Evolutionary conservation across 1,140 invertebrate genomes (phyloP).

Genomic region (Zaprionus capensis): DNA sequence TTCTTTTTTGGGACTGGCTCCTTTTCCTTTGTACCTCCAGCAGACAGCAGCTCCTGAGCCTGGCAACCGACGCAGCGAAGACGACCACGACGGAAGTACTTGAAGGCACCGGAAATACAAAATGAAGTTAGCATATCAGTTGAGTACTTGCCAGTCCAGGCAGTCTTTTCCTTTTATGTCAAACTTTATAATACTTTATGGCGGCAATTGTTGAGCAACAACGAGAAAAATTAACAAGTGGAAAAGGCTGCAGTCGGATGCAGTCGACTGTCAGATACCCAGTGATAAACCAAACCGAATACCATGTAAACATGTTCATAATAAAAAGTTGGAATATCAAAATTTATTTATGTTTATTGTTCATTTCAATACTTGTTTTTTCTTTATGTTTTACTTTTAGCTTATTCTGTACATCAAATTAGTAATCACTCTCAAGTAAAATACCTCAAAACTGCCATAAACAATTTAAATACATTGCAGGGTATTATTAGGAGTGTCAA

Average conservation of each 20-base stretch:
- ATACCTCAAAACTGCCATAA: too few relatives aligned
- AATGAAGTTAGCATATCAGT: slow-evolving; percentile 58
- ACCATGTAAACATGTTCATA: too few relatives aligned
- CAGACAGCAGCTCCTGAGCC: slow-evolving; percentile 18
- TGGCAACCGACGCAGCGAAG: slow-evolving; percentile 29
- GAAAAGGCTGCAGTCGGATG: neutral
- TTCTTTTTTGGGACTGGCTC: slow-evolving; percentile 16
- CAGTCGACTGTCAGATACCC: neutral
- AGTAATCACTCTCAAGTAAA: too few relatives aligned
- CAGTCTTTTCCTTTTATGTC: slow-evolving; percentile 17
- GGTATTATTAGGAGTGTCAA: too few relatives aligned
- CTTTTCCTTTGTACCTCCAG: slow-evolving; percentile 28
- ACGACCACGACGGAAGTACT: slow-evolving; percentile 35
- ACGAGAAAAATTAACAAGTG: slow-evolving; percentile 6
- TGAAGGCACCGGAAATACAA: slow-evolving; percentile 52
- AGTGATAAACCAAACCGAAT: neutral
- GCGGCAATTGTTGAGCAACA: slow-evolving; percentile 25
- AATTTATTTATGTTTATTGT: neutral
- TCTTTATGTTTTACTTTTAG: neutral
- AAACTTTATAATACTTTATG: slow-evolving; percentile 47
- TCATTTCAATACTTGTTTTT: neutral
- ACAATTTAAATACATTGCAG: too few relatives aligned
- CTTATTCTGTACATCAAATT: too few relatives aligned
- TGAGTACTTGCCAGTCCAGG: neutral
- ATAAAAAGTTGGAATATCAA: too few relatives aligned